Conservation (phyloP, 2,113 vertebrate genomes). For the Tautogolabrus adspersus region DNA sequence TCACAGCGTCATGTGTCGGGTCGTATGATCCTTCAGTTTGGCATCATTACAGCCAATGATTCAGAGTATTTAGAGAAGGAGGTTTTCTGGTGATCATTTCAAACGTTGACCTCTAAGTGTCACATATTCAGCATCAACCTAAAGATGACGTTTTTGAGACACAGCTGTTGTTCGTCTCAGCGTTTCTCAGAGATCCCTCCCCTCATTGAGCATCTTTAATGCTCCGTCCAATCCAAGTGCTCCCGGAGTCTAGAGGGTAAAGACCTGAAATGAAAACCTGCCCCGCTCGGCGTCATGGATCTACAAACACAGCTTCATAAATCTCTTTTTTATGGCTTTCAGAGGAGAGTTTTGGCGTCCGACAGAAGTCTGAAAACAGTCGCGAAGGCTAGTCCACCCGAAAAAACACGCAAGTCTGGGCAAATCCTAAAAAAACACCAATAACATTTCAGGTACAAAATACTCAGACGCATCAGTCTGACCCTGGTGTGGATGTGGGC, state of each 20-base stretch:
- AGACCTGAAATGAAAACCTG: slow-evolving; percentile 7
- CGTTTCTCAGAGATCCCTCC: no score
- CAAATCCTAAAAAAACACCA: background rate
- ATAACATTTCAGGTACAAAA: background rate
- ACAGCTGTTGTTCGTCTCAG: no score
- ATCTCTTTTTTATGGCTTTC: slow-evolving; percentile 68
- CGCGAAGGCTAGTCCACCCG: slow-evolving; percentile 25
- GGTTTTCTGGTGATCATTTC: no score
- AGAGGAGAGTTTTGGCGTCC: slow-evolving; percentile 28
- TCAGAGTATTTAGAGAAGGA: no score
- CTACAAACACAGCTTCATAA: slow-evolving; percentile 16
- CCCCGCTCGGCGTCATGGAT: background rate
- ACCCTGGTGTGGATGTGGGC: slow-evolving; percentile 68
- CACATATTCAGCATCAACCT: no score
- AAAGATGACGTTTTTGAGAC: no score
- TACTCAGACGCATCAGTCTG: slow-evolving; percentile 33
- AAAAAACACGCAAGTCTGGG: background rate
- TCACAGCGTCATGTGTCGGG: no score
- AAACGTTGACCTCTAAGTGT: no score
- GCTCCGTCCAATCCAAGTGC: background rate
- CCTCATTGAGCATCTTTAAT: no score
- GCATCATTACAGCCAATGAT: no score
- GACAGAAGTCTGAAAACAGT: slow-evolving; percentile 16
- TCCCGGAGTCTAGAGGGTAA: background rate
- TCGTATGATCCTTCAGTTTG: no score